Conservation (phyloP, 2,797 vertebrate genomes). For the Myoxocephalus aenaeus region DNA sequence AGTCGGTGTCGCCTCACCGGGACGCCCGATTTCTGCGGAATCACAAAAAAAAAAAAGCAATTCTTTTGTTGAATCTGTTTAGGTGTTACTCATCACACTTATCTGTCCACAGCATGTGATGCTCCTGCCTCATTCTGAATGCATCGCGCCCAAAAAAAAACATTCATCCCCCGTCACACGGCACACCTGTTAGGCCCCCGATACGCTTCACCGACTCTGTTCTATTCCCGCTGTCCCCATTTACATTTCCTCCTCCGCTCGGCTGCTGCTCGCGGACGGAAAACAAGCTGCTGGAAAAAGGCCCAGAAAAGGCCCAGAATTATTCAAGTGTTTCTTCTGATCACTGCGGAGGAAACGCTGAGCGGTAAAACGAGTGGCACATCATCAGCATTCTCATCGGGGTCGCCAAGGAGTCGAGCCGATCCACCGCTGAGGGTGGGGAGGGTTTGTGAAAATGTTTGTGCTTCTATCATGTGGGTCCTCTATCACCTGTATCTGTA, state of each 20-base stretch:
- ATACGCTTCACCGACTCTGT: constrained; percentile 45
- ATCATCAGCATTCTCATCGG: background rate
- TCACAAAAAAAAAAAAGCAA: constrained; percentile 15
- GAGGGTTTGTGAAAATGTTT: background rate
- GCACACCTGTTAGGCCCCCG: constrained; percentile 51
- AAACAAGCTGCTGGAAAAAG: constrained; percentile 8
- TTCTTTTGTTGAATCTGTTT: constrained; percentile 50
- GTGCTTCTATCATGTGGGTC: background rate
- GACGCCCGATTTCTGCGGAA: constrained; percentile 27
- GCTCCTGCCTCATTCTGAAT: constrained; percentile 46
- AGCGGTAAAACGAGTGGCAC: background rate
- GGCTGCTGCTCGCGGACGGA: constrained; percentile 3
- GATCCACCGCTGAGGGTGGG: background rate
- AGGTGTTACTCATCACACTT: constrained; percentile 50
- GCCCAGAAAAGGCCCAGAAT: constrained; percentile 16
- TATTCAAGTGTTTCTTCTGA: constrained; percentile 14
- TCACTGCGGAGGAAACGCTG: background rate
- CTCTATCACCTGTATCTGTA: background rate
- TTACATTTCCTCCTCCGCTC: constrained; percentile 33
- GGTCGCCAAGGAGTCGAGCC: background rate
- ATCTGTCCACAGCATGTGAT: constrained; percentile 46
- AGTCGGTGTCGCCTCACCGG: background rate
- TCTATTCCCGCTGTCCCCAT: constrained; percentile 29
- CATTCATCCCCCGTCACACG: constrained; percentile 57
- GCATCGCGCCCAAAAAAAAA: constrained; percentile 36